Evolutionary conservation across 2,113 vertebrate species (phyloP), one percentile per base, ranked within the genome.

Genomic region (Raphicerus campestris): DNA sequence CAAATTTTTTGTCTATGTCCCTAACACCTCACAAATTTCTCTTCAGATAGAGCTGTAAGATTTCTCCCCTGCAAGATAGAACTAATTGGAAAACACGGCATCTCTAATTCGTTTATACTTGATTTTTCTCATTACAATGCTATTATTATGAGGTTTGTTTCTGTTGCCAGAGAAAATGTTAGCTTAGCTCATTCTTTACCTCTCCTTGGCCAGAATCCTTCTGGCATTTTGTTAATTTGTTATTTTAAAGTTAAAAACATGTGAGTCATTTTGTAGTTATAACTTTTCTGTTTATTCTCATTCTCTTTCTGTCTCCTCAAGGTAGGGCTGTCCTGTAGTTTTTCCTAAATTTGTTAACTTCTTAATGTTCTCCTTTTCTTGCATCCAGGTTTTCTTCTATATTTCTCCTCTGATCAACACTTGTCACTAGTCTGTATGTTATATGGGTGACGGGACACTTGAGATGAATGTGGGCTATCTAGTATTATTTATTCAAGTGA

Each of bases 181-280:
- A 70, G n/a, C 82, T 94, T 92, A 87, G 15, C 47, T 49, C 49
- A 30, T 70, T 83, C 19, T 70, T 75, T 55, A 56, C 35, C 9
- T 97, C 28, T 61, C 10, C 26, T 70, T 89, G 66, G 22, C 39
- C 55, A 49, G 22, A 87, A 45, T 96, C 32, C 35, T 95, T 77
- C 55, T 32, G 39, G 22, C 15, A 75, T 92, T 89, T 47, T 82
- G 55, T 87, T 75, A 35, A 35, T 20, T 84, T 89, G 39, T 24
- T 86, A 70, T 94, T 92, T 86, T 89, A 63, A 91, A 82, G 70
- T 87, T 94, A 86, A 86, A 94, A 73, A 35, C 16, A 35, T 35
- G 55, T 32, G 15, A 92, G 7, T 15, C 24, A 32, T 70, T 83
- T 32, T 60, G 82, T 22, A 66, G 22, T 55, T 26, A 30, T 42